Conservation (phyloP, 2,888 invertebrate species). For the Danaus chrysippus region DNA sequence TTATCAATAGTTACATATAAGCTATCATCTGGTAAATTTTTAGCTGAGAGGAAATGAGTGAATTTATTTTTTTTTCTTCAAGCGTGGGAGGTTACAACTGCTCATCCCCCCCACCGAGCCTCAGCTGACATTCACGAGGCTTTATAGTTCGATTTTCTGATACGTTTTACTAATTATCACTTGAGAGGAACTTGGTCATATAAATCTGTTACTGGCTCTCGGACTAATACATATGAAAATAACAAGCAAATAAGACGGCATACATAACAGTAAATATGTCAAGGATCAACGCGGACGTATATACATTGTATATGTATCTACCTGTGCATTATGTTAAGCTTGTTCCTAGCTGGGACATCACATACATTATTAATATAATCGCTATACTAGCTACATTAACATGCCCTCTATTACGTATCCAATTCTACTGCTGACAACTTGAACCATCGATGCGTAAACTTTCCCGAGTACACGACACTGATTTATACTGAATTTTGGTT, state of each 20-base stretch:
- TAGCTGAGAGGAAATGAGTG: too few relatives aligned
- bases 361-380: conserved; percentile 51
- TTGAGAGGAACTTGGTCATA: too few relatives aligned
- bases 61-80: too few relatives aligned
- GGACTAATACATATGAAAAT: not conserved
- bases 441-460: not conserved
- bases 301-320: conserved; percentile 5
- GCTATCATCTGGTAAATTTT: too few relatives aligned
- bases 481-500: not conserved
- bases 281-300: conserved; percentile 11
- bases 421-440: conserved; percentile 10
- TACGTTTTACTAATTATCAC: too few relatives aligned
- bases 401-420: conserved; percentile 28
- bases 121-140: too few relatives aligned
- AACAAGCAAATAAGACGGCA: not conserved
- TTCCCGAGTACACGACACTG: not conserved
- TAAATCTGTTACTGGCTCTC: too few relatives aligned
- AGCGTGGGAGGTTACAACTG: too few relatives aligned
- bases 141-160: too few relatives aligned
- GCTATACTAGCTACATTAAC: conserved; percentile 34
- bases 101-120: too few relatives aligned
- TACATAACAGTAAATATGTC: conserved; percentile 2
- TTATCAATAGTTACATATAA: too few relatives aligned
- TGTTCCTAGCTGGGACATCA: conserved; percentile 14
- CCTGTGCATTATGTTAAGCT: conserved; percentile 18